Evolutionary conservation across 1,140 invertebrate species (phyloP), one percentile per base, ranked within the genome.

Genomic region (Metopolophium dirhodum): DNA sequence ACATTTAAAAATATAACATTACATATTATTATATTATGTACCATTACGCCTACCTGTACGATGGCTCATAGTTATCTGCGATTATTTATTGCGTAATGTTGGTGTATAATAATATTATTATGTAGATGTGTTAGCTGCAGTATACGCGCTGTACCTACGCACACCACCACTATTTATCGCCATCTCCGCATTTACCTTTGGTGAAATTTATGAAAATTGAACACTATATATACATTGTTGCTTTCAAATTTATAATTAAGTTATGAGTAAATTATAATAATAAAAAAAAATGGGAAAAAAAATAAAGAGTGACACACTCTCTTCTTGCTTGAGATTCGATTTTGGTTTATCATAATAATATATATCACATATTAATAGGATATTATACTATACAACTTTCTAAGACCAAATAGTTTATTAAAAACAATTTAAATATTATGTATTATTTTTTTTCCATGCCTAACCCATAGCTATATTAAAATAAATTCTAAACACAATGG

Each of bases 161-260:
- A 20, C 61, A n/a, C 61, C 30, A n/a, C 61, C 61, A 18, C 30
- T n/a, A 77, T 77, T 77, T 77, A 35, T n/a, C 30, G 30, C n/a
- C 61, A 9, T 77, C 14, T 35, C 14, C 61, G 4, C 61, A 1
- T 77, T 35, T 18, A 77, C 30, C 61, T 77, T 77, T 77, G 14
- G 61, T n/a, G 61, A 77, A 83, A 83, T 83, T 37, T 83, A 83
- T 83, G 37, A 83, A 83, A 83, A 37, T 83, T 83, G 77, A 83
- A 23, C 35, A 23, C 77, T 22, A 23, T 7, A 82, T 1, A 18
- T n/a, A 37, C 22, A 83, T 37, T 23, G 35, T 83, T 83, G 77
- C 7, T 22, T 9, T 83, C 18, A 6, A 35, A 83, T 83, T 83
- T 83, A 37, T 83, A 35, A 37, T 83, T 37, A 37, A 22, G n/a